Evolutionary conservation across 2,888 invertebrate genomes (phyloP).

Genomic region (Microchrysa polita): DNA sequence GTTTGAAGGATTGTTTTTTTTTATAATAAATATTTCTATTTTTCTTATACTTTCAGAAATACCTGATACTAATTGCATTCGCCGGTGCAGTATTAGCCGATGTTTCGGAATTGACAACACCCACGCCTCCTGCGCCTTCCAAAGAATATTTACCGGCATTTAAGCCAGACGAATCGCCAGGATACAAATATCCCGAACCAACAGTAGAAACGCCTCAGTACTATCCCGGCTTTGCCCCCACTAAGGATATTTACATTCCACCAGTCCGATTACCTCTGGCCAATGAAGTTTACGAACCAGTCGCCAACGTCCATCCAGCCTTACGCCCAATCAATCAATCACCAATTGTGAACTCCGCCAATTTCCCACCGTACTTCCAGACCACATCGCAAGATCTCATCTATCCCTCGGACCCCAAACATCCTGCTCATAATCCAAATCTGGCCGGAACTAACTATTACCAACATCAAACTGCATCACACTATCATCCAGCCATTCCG

Average conservation of each 20-base stretch:
- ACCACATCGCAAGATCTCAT: conserved; percentile 28
- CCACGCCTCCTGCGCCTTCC: background rate
- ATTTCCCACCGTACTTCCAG: conserved; percentile 37
- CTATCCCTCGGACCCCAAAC: conserved; percentile 5
- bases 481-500: background rate
- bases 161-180: conserved; percentile 26
- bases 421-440: conserved; percentile 1
- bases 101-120: background rate
- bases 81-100: conserved; percentile 1
- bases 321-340: conserved; percentile 29
- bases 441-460: conserved; percentile 9
- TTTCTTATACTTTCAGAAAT: background rate
- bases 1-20: background rate
- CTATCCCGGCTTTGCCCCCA: conserved; percentile 1
- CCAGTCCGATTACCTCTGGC: conserved; percentile 21
- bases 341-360: conserved; percentile 34
- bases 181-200: conserved; percentile 9
- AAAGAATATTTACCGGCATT: conserved; percentile 35
- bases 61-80: background rate
- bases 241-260: conserved; percentile 40
- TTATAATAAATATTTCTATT: background rate
- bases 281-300: conserved; percentile 17
- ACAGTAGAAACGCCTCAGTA: background rate
- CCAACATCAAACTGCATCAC: background rate
- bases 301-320: background rate